These are phyloP conservation scores for Cepaea nemoralis DNA, from an alignment of 1,140 invertebrate genomes.

Conservation along the genomic window DNA sequence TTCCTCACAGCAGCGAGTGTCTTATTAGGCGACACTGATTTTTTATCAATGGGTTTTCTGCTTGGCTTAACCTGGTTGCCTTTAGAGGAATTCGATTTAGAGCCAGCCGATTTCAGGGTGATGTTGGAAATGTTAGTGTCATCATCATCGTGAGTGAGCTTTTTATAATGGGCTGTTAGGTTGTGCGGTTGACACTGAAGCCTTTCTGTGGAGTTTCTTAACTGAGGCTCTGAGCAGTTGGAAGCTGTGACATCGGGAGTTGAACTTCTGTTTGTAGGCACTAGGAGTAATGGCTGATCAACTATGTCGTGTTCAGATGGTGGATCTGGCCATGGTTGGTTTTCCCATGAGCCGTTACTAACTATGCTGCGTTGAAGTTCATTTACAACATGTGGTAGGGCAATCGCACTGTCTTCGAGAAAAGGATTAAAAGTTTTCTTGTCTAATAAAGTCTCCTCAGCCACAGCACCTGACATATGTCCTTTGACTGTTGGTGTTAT, in stretches of 20 bases:
- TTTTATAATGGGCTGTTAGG: background rate
- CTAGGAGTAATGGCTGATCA: background rate
- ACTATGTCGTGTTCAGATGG: constrained; percentile 16
- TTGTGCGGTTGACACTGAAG: constrained; percentile 22
- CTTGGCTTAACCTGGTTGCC: background rate
- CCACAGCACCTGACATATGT: background rate
- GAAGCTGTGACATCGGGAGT: background rate
- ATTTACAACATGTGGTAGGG: too few species aligned
- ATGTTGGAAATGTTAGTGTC: background rate
- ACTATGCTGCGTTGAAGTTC: background rate
- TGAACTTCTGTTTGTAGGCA: background rate
- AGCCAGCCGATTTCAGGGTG: background rate
- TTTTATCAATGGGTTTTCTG: background rate
- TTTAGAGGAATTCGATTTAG: background rate
- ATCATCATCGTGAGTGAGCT: background rate
- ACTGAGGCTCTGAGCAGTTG: background rate
- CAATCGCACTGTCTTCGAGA: background rate
- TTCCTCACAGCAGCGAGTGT: constrained; percentile 6
- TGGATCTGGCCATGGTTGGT: constrained; percentile 36
- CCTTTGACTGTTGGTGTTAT: background rate
- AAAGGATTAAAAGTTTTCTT: constrained; percentile 28
- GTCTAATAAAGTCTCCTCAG: background rate
- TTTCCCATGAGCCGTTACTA: constrained; percentile 25
- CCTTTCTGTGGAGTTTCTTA: constrained; percentile 13
- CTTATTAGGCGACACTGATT: background rate